Conservation (phyloP, 1,140 invertebrate species). For the Solen grandis region DNA sequence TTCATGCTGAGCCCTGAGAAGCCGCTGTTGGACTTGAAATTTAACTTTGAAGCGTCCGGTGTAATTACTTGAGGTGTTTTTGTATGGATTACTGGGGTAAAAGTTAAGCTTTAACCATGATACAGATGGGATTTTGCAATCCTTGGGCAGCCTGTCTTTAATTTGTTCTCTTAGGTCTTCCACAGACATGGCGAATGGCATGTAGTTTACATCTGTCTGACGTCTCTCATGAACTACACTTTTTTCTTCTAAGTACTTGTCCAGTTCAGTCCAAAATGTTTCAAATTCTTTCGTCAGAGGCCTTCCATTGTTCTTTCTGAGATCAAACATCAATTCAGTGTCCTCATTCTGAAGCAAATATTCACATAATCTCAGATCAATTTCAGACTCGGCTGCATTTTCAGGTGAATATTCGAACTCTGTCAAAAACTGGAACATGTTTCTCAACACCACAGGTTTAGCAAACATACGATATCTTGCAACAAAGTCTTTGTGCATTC, state of each 20-base stretch:
- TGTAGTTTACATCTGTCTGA: conserved; percentile 16
- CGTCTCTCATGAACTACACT: conserved; percentile 16
- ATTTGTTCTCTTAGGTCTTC: conserved; percentile 28
- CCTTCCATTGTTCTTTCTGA: conserved; percentile 28
- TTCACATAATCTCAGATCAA: conserved; percentile 8
- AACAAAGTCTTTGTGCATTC: conserved; percentile 29
- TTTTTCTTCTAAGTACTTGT: conserved; percentile 28
- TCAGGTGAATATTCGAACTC: not conserved
- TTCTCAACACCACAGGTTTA: conserved; percentile 17
- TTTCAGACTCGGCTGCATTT: not conserved
- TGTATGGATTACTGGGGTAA: conserved; percentile 17
- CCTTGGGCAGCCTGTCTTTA: conserved; percentile 15
- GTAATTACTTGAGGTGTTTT: conserved; percentile 15
- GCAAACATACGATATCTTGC: conserved; percentile 12
- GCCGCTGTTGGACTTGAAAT: conserved; percentile 20
- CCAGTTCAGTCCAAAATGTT: conserved; percentile 15
- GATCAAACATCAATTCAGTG: conserved; percentile 9
- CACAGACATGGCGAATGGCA: conserved; percentile 33
- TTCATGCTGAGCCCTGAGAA: conserved; percentile 28
- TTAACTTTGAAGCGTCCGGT: conserved; percentile 15
- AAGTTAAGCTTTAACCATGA: conserved; percentile 32
- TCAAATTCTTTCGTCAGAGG: conserved; percentile 26
- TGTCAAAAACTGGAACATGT: conserved; percentile 7
- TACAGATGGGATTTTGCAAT: conserved; percentile 21
- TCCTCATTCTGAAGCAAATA: not conserved